phyloP scores from a whole-genome alignment of 1,140 invertebrate genomes.

The Thaumatotibia leucotreta region DNA sequence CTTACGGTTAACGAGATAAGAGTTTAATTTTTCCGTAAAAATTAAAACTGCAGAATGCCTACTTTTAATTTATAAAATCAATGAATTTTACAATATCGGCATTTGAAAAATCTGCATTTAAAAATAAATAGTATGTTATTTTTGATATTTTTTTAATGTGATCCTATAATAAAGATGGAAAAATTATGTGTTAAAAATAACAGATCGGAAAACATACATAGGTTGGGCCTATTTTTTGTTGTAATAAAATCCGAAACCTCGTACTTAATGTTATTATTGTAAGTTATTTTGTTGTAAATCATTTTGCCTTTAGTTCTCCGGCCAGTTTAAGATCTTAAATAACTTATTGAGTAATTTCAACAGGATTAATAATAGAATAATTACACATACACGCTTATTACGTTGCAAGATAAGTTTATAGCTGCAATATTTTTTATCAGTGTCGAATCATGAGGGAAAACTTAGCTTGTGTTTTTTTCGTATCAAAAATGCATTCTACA shows the following conservation, averaged over 20 bases:
- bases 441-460: background rate
- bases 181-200: conserved; percentile 36
- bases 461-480: background rate
- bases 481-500: background rate
- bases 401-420: conserved; percentile 50
- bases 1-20: conserved; percentile 45
- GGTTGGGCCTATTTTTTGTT: conserved; percentile 53
- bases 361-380: conserved; percentile 57
- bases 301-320: conserved; percentile 31
- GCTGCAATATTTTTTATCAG: conserved; percentile 23
- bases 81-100: background rate
- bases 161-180: conserved; percentile 35
- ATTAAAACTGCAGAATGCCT: background rate
- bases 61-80: background rate
- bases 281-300: conserved; percentile 24
- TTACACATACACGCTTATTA: conserved; percentile 61
- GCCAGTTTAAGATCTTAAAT: conserved; percentile 57
- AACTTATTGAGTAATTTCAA: conserved; percentile 52
- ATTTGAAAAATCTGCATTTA: background rate
- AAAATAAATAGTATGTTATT: background rate
- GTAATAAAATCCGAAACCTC: conserved; percentile 33
- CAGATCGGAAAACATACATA: conserved; percentile 25
- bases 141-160: background rate
- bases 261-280: conserved; percentile 35
- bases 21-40: background rate